A percentile compares a stretch with the other conserved stretches of the same genome.
phyloP scores from a whole-genome alignment of 2,113 vertebrate genomes.

The Cricetomys ansorgei region DNA sequence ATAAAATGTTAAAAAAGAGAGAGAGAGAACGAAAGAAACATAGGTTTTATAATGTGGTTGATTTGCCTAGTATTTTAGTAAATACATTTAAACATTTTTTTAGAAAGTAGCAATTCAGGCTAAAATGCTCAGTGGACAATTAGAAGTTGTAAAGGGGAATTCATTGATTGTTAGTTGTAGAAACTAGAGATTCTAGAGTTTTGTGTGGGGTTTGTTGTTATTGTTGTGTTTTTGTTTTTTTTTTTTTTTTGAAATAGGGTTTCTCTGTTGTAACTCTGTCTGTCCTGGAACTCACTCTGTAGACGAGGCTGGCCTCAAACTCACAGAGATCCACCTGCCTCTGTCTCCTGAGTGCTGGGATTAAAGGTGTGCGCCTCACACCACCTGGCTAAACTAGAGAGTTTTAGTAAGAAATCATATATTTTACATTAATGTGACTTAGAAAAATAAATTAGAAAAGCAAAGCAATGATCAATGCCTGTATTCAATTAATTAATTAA shows the following conservation, averaged over 20 bases:
- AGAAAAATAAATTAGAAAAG: constrained; percentile 22
- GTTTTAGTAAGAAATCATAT: constrained; percentile 28
- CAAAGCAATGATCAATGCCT: background rate
- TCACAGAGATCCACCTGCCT: too few species aligned
- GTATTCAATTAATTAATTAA: constrained; percentile 46
- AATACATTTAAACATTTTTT: constrained; percentile 15
- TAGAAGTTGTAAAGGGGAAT: background rate
- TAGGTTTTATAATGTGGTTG: background rate
- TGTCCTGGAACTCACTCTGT: too few species aligned
- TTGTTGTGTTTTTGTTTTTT: too few species aligned
- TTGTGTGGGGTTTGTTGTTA: too few species aligned
- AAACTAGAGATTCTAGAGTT: constrained; percentile 19
- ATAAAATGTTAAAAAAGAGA: too few species aligned
- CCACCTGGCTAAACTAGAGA: constrained; percentile 20
- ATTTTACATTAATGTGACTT: constrained; percentile 42
- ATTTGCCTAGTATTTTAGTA: background rate
- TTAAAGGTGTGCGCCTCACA: too few species aligned
- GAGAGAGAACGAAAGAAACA: too few species aligned
- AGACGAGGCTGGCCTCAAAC: too few species aligned
- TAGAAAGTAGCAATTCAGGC: background rate
- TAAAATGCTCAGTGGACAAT: background rate
- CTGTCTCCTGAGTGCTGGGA: too few species aligned
- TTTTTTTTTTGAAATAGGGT: too few species aligned
- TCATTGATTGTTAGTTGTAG: background rate
- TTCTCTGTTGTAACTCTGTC: too few species aligned